These are phyloP conservation scores for Champsocephalus esox DNA, from an alignment of 2,797 vertebrate genomes.

Conservation along the genomic window DNA sequence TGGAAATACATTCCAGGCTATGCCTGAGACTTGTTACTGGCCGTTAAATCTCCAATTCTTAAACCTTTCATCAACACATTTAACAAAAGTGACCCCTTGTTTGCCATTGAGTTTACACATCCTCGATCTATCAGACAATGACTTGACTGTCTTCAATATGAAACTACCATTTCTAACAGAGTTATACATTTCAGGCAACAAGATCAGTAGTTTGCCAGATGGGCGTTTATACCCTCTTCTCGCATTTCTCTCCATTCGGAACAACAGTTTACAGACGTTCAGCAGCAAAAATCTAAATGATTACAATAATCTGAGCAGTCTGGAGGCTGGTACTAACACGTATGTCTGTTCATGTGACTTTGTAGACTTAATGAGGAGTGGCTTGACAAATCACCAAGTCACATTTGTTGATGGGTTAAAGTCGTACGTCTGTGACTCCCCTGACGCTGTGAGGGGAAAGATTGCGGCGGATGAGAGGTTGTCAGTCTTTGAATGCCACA, in stretches of 20 bases:
- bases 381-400: neutral
- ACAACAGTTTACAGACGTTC: slow-evolving; percentile 77
- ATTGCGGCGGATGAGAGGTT: neutral
- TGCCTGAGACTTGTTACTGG: slow-evolving; percentile 78
- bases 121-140: slow-evolving; percentile 84
- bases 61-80: slow-evolving; percentile 81
- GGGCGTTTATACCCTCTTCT: slow-evolving; percentile 42
- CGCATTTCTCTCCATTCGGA: slow-evolving; percentile 68
- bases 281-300: slow-evolving; percentile 62
- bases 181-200: slow-evolving; percentile 84
- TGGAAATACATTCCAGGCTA: slow-evolving; percentile 72
- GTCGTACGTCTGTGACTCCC: slow-evolving; percentile 72
- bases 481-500: slow-evolving; percentile 79
- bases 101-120: slow-evolving; percentile 64
- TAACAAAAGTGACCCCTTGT: slow-evolving; percentile 51
- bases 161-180: slow-evolving; percentile 9
- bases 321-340: slow-evolving; percentile 78
- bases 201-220: slow-evolving; percentile 38
- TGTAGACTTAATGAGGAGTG: slow-evolving; percentile 69
- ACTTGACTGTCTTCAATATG: slow-evolving; percentile 76
- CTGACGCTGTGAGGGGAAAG: slow-evolving; percentile 21
- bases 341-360: slow-evolving; percentile 87
- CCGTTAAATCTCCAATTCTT: slow-evolving; percentile 74
- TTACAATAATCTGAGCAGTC: slow-evolving; percentile 3
- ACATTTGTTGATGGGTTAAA: slow-evolving; percentile 68